Percentiles rank a stretch among this genome's conserved stretches.
phyloP scores from a whole-genome alignment of 1,140 invertebrate species.

The Dinoponera quadriceps region DNA sequence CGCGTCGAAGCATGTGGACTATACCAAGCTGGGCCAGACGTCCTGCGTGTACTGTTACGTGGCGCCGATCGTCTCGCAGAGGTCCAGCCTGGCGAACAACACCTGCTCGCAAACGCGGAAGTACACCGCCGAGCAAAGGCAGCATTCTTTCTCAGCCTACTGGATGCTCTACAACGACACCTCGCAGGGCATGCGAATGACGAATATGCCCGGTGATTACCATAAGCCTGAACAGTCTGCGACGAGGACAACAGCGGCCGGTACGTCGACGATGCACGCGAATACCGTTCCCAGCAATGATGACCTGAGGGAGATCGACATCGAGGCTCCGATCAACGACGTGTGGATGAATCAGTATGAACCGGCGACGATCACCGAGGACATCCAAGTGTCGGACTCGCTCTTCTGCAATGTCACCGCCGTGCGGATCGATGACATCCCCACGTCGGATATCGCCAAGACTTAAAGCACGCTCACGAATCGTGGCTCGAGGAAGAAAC shows the following conservation, averaged over 20 bases:
- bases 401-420: constrained; percentile 47
- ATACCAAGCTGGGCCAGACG: constrained; percentile 78
- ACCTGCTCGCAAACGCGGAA: constrained; percentile 64
- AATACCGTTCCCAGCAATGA: constrained; percentile 22
- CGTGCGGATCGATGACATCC: constrained; percentile 13
- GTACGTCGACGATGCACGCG: not conserved
- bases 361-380: constrained; percentile 7
- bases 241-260: not conserved
- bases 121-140: constrained; percentile 71
- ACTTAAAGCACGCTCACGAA: not conserved
- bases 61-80: constrained; percentile 75
- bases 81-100: constrained; percentile 24
- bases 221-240: constrained; percentile 13
- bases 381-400: constrained; percentile 54
- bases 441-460: constrained; percentile 14
- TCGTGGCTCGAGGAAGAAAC: not conserved
- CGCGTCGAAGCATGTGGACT: constrained; percentile 67
- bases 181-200: constrained; percentile 72
- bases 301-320: constrained; percentile 31
- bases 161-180: constrained; percentile 75
- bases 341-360: constrained; percentile 67
- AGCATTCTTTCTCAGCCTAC: constrained; percentile 74
- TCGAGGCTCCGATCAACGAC: constrained; percentile 65
- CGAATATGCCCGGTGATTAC: constrained; percentile 37
- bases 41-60: constrained; percentile 78